Percentiles rank a stretch among this genome's conserved stretches.
Conservation (phyloP, 2,888 invertebrate genomes). For the Chloromyia formosa region DNA sequence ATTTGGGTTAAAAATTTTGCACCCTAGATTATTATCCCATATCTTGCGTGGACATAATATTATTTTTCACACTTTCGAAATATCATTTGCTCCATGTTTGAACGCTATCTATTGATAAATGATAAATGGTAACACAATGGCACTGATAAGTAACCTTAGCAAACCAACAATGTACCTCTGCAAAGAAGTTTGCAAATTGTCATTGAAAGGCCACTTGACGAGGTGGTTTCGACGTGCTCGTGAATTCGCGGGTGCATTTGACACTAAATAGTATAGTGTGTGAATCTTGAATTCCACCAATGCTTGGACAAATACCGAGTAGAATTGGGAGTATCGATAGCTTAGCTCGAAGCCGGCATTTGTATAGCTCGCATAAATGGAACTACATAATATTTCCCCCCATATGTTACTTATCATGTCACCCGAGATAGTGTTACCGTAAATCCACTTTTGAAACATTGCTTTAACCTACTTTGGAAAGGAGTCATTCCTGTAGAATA, state of each 20-base stretch:
- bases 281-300: constrained; percentile 11
- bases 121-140: neutral
- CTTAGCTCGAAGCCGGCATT: neutral
- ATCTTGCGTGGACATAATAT: neutral
- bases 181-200: constrained; percentile 36
- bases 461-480: too few relatives aligned
- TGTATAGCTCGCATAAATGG: neutral
- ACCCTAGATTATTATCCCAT: too few relatives aligned
- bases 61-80: constrained; percentile 10
- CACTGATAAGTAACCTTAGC: neutral
- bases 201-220: constrained; percentile 17
- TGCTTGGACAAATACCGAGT: neutral
- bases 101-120: neutral
- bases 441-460: too few relatives aligned
- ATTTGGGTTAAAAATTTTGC: too few relatives aligned
- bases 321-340: neutral
- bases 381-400: constrained; percentile 4
- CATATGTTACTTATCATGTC: too few relatives aligned
- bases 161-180: neutral
- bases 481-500: too few relatives aligned
- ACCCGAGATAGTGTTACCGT: too few relatives aligned
- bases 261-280: too few relatives aligned
- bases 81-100: neutral
- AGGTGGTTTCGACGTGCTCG: neutral
- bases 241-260: neutral